phyloP scores from a whole-genome alignment of 2,797 vertebrate species.

The Scarus forsteni region DNA sequence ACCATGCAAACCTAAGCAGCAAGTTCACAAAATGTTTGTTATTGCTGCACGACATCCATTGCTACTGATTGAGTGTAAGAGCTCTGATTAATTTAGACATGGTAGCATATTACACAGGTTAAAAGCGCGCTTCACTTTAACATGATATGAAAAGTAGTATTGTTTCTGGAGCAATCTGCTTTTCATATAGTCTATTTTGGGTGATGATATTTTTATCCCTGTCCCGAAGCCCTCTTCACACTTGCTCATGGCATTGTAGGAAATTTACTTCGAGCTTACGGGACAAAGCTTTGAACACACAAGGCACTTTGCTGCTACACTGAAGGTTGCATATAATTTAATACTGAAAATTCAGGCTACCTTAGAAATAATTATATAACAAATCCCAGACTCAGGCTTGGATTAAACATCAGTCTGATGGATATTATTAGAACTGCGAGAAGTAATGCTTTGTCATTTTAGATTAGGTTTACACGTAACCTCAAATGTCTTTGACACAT shows the following conservation, averaged over 20 bases:
- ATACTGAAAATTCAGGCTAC: neutral
- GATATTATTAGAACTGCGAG: slow-evolving; percentile 5
- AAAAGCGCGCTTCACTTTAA: neutral
- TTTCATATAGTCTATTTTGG: slow-evolving; percentile 16
- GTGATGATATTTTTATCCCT: slow-evolving; percentile 19
- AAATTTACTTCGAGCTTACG: slow-evolving; percentile 8
- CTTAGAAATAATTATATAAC: neutral
- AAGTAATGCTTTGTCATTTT: slow-evolving; percentile 18
- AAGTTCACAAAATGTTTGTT: neutral
- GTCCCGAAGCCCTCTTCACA: slow-evolving; percentile 8
- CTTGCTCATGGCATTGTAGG: slow-evolving; percentile 14
- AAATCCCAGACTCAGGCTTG: neutral
- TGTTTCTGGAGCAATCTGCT: neutral
- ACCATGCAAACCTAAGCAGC: neutral
- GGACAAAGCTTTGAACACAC: slow-evolving; percentile 3
- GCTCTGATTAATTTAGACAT: neutral
- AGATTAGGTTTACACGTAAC: neutral
- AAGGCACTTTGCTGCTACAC: slow-evolving; percentile 10
- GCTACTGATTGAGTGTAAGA: neutral
- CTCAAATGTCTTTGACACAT: slow-evolving; percentile 19
- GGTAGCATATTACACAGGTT: neutral
- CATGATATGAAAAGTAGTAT: neutral
- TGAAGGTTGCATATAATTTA: neutral
- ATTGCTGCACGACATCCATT: neutral
- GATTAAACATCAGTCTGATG: neutral